Conservation (phyloP, 2,888 invertebrate species). For the Leptarthrus brevirostris region DNA sequence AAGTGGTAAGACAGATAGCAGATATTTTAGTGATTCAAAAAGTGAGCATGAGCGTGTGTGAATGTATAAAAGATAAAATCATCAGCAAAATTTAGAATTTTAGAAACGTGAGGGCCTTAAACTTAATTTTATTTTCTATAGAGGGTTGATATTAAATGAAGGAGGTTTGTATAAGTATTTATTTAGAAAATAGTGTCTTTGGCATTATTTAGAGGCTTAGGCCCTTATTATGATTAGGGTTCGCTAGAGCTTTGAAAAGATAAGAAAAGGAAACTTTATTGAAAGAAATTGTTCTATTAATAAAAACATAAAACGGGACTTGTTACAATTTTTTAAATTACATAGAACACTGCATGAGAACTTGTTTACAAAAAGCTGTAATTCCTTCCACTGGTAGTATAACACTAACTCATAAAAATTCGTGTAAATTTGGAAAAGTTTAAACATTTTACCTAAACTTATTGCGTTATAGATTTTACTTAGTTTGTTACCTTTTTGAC, state of each 20-base stretch:
- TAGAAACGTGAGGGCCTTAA: slow-evolving; percentile 18
- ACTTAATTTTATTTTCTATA: slow-evolving; percentile 22
- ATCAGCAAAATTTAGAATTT: slow-evolving; percentile 38
- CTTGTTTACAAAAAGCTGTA: slow-evolving; percentile 42
- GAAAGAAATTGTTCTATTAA: slow-evolving; percentile 15
- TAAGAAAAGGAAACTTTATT: slow-evolving; percentile 17
- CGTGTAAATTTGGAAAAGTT: slow-evolving; percentile 66
- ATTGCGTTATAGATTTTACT: slow-evolving; percentile 19
- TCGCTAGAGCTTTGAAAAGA: slow-evolving; percentile 19
- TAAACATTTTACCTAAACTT: slow-evolving; percentile 30
- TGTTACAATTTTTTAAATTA: slow-evolving; percentile 10
- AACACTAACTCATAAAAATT: slow-evolving; percentile 36
- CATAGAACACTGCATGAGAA: slow-evolving; percentile 34
- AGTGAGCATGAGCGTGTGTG: slow-evolving; percentile 69
- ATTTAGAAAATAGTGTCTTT: slow-evolving; percentile 9
- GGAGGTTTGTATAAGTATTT: not conserved
- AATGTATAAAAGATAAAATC: slow-evolving; percentile 60
- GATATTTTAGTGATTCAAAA: slow-evolving; percentile 50
- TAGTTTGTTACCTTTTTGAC: slow-evolving; percentile 88
- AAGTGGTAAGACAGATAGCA: slow-evolving; percentile 55
- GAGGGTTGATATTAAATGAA: slow-evolving; percentile 9
- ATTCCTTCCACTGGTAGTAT: slow-evolving; percentile 33
- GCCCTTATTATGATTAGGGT: slow-evolving; percentile 18
- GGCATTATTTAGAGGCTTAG: slow-evolving; percentile 26
- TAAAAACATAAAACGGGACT: slow-evolving; percentile 17